Conservation (phyloP, 2,113 vertebrate genomes). For the Gopherus flavomarginatus region DNA sequence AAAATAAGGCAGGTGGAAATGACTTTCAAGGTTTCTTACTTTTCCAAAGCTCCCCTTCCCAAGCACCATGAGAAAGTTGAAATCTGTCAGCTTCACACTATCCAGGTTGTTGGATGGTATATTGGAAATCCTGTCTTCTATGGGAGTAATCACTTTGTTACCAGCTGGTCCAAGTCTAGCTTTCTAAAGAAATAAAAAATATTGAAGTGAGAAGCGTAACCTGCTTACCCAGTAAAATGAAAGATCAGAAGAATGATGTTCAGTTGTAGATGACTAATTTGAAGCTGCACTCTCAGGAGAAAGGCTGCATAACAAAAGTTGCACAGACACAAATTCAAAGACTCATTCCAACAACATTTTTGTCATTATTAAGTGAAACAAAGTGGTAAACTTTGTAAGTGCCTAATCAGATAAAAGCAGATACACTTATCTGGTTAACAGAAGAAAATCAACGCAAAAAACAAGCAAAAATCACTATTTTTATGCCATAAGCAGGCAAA, state of each 20-base stretch:
- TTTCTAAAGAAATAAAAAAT: conserved; percentile 86
- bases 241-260: not conserved
- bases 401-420: conserved; percentile 17
- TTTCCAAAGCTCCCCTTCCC: conserved; percentile 98
- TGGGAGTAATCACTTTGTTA: conserved; percentile 92
- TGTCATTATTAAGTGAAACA: not conserved
- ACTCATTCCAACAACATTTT: not conserved
- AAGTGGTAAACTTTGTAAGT: not conserved
- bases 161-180: conserved; percentile 93
- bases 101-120: conserved; percentile 91
- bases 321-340: not conserved
- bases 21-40: conserved; percentile 77
- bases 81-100: conserved; percentile 91
- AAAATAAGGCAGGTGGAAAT: accelerated
- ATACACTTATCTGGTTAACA: not conserved
- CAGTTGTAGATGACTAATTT: accelerated
- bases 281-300: not conserved
- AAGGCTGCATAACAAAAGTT: not conserved
- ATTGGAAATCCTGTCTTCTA: conserved; percentile 87
- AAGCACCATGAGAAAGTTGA: conserved; percentile 96
- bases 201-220: conserved; percentile 6
- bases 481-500: conserved; percentile 9
- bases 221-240: accelerated
- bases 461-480: not conserved
- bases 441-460: conserved; percentile 36